Base-by-base conservation (phyloP, 2,888 invertebrate genomes). In the Dinocampus coccinellae region DNA sequence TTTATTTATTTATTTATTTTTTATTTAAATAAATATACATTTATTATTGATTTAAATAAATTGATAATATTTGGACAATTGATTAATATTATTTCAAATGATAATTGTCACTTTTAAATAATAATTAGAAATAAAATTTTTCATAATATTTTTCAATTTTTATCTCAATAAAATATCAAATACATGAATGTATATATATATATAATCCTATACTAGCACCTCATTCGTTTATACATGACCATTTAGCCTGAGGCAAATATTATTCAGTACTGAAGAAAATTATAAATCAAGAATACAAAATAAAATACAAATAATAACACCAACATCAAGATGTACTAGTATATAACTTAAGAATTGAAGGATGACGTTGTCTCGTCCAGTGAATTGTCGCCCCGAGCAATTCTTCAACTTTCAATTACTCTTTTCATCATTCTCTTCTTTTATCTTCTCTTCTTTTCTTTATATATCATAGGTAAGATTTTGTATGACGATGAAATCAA, bases 311-410 rank as follows among this genome's bases (percentile, higher is more conserved):
- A 29, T 29, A 47, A 20, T 1, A 47, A 16, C 3, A 47, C 16
- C 47, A 47, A 47, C 47, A 47, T 47, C 47, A 47, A 47, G 57
- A 29, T 57, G 34, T 60, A 34, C 60, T 60, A 11, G 60, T 36
- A 60, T 20, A 57, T 33, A 26, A 33, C 16, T 29, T 13, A 57
- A 57, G 29, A 29, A 33, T 2, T 4, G 22, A 11, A 24, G 20
- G 20, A 60, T 60, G 60, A 60, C 60, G 60, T 60, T 60, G 60
- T 60, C 60, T 60, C 34, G 60, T 60, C 60, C 24, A 33, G 34
- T 47, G 34, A 60, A 36, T 36, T 60, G 60, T 60, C 60, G 60
- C 60, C 60, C 7, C 11, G 22, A 22, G 60, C 34, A 34, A 22
- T 60, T 34, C 16, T 60, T 20, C 33, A 60, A 60, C 60, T 60